Percentiles rank a stretch among this genome's conserved stretches.
phyloP scores from a whole-genome alignment of 2,888 invertebrate genomes.

The Aradus depressus region DNA sequence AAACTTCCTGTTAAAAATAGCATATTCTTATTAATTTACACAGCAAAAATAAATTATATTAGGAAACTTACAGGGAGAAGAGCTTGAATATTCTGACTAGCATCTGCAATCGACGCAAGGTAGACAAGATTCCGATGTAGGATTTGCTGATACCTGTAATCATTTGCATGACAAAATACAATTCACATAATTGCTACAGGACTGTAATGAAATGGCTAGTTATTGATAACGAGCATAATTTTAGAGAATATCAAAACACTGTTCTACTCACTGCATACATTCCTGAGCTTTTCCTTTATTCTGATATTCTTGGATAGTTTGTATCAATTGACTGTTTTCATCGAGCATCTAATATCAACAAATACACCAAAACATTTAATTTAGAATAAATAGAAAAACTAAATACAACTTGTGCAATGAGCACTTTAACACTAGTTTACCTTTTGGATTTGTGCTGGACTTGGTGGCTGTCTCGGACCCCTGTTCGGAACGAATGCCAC shows the following conservation, averaged over 20 bases:
- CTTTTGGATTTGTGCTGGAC: conserved; percentile 75
- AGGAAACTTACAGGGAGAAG: conserved; percentile 70
- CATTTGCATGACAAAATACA: conserved; percentile 8
- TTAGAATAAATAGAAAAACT: too few species aligned
- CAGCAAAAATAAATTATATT: too few species aligned
- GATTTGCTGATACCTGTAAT: conserved; percentile 65
- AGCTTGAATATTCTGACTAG: conserved; percentile 82
- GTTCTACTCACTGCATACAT: conserved; percentile 69
- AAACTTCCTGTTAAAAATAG: too few species aligned
- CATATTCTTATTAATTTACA: too few species aligned
- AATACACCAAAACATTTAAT: not conserved
- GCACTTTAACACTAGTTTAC: conserved; percentile 32
- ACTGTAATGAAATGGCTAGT: not conserved
- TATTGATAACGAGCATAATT: conserved; percentile 6
- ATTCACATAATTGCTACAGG: conserved; percentile 7
- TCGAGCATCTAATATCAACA: conserved; percentile 64
- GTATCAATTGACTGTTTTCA: conserved; percentile 93
- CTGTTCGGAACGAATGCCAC: conserved; percentile 62
- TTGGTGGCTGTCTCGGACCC: conserved; percentile 53
- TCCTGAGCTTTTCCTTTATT: conserved; percentile 88
- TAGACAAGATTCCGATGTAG: conserved; percentile 92
- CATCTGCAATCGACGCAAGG: conserved; percentile 92
- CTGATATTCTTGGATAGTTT: conserved; percentile 94
- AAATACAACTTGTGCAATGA: conserved; percentile 4
- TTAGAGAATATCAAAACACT: not conserved